These are phyloP conservation scores for Gasteruption jaculator DNA, from an alignment of 2,888 invertebrate species.

Conservation along the genomic window DNA sequence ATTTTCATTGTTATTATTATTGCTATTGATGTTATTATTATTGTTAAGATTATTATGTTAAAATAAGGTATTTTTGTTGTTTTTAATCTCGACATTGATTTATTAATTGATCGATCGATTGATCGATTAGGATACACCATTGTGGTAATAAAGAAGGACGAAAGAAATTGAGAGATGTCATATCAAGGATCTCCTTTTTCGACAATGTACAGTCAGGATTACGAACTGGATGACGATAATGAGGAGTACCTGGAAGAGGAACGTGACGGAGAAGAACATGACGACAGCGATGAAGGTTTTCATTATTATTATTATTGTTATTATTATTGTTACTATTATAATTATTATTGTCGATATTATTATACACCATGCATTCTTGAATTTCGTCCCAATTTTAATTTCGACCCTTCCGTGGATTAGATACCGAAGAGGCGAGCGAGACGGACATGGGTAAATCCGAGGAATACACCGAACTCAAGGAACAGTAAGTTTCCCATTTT, in stretches of 20 bases:
- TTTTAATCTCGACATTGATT: no score
- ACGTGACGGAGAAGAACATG: slow-evolving; percentile 61
- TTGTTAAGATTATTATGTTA: no score
- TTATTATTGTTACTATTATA: no score
- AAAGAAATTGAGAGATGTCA: no score
- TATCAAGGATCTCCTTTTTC: slow-evolving; percentile 67
- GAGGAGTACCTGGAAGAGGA: slow-evolving; percentile 68
- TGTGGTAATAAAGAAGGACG: no score
- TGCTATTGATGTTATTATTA: no score
- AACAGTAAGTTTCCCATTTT: slow-evolving; percentile 73
- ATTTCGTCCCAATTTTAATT: neutral
- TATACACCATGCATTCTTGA: slow-evolving; percentile 12
- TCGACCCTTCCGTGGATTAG: slow-evolving; percentile 55
- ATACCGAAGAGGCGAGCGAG: slow-evolving; percentile 96
- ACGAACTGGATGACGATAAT: slow-evolving; percentile 70
- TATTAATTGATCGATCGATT: no score
- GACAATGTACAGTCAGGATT: slow-evolving; percentile 61
- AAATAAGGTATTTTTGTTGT: no score
- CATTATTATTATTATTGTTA: neutral
- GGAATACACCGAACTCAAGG: slow-evolving; percentile 80
- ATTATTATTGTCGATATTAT: slow-evolving; percentile 7
- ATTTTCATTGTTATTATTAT: no score
- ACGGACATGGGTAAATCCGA: slow-evolving; percentile 83
- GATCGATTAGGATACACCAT: no score
- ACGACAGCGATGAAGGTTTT: slow-evolving; percentile 60